Conservation (phyloP, 2,113 vertebrate species). For the Camarhynchus parvulus region DNA sequence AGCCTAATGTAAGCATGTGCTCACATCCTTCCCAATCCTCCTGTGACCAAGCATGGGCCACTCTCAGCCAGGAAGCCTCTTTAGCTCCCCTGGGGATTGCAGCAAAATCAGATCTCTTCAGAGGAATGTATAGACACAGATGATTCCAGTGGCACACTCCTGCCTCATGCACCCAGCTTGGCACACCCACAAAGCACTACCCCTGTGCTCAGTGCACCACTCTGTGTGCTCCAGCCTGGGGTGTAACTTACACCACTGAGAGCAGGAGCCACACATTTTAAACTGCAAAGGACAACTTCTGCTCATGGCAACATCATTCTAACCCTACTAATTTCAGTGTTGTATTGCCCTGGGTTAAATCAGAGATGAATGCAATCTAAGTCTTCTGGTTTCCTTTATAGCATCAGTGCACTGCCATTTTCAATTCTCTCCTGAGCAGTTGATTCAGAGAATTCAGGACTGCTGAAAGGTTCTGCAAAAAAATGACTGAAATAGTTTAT, state of each 20-base stretch:
- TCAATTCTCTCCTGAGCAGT: neutral
- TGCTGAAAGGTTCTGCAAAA: constrained; percentile 37
- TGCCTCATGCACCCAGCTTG: neutral
- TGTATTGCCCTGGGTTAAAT: neutral
- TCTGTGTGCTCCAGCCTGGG: neutral
- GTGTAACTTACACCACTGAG: neutral
- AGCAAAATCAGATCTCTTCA: neutral
- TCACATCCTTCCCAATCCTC: neutral
- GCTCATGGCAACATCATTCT: neutral
- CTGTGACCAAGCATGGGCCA: rapidly evolving
- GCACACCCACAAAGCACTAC: neutral
- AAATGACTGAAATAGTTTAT: constrained; percentile 48
- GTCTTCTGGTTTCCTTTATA: neutral
- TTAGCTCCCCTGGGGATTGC: neutral
- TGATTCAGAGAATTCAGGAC: constrained; percentile 16
- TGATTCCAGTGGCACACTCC: neutral
- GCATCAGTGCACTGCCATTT: neutral
- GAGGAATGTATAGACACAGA: rapidly evolving
- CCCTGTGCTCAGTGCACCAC: neutral
- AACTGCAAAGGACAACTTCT: neutral
- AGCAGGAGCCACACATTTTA: neutral
- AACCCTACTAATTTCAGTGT: neutral
- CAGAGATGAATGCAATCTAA: neutral
- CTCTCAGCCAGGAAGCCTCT: neutral
- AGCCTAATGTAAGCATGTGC: rapidly evolving